A percentile compares a stretch with the other conserved stretches of the same genome.
Evolutionary conservation across 2,888 invertebrate genomes (phyloP).

Genomic region (Apantesis nais): DNA sequence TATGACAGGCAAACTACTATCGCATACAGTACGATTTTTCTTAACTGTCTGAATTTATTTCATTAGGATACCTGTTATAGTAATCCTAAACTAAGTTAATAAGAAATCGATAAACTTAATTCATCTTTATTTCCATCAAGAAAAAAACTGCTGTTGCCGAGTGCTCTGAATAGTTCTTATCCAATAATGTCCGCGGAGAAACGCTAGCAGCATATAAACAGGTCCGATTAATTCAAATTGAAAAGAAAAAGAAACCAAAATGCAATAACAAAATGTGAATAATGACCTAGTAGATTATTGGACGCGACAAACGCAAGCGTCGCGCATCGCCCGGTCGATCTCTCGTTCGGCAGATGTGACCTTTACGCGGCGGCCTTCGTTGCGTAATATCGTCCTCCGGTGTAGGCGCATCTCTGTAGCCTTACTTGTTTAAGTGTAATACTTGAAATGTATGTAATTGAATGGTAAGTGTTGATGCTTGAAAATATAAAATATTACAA

Average conservation of each 20-base stretch:
- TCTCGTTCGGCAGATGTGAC: constrained; percentile 43
- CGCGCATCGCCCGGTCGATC: constrained; percentile 29
- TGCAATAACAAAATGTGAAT: background rate
- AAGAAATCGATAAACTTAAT: background rate
- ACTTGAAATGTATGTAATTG: constrained; percentile 31
- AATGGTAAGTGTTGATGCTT: constrained; percentile 27
- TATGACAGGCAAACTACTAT: no score
- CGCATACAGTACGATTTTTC: no score
- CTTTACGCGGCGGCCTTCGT: constrained; percentile 55
- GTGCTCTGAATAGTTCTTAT: background rate
- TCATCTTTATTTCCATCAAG: background rate
- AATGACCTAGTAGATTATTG: constrained; percentile 9
- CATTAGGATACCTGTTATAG: no score
- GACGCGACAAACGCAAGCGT: constrained; percentile 14
- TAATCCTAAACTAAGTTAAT: no score
- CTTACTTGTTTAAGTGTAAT: constrained; percentile 33
- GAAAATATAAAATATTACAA: constrained; percentile 16
- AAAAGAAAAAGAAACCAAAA: constrained; percentile 1
- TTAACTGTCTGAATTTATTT: no score
- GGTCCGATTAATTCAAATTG: background rate
- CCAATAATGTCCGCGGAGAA: background rate
- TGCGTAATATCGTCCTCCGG: constrained; percentile 53
- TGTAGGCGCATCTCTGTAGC: constrained; percentile 40
- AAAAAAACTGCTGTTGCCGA: background rate
- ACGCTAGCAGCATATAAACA: background rate